Evolutionary conservation across 53 echinoderm and acorn worm species (phyloP).

Genomic region (Actinopyga echinites): DNA sequence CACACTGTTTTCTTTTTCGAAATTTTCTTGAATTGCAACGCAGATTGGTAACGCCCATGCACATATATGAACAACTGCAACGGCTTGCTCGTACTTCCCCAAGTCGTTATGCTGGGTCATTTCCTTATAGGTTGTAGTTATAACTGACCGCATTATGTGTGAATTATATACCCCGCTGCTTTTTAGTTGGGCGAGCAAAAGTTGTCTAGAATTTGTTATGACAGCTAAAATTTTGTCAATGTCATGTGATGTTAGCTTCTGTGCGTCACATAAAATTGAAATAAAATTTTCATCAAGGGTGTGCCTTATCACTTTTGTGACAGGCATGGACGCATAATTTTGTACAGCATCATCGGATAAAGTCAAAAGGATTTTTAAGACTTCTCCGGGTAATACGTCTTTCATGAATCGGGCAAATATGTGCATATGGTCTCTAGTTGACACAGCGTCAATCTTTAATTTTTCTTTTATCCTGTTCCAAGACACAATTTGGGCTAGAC

Average conservation of each 20-base stretch:
- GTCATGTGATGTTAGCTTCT: not conserved
- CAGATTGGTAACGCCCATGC: slow-evolving; percentile 17
- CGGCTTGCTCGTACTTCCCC: not conserved
- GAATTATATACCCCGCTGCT: not conserved
- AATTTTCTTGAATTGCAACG: not conserved
- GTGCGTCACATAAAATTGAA: not conserved
- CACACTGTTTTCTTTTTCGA: not conserved
- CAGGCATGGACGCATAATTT: too few species aligned
- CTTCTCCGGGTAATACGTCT: not conserved
- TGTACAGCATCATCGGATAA: too few species aligned
- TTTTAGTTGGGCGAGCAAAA: not conserved
- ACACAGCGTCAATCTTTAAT: slow-evolving; percentile 2
- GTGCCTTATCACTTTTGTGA: not conserved
- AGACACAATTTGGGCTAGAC: not conserved
- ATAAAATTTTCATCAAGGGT: not conserved
- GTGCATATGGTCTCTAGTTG: not conserved
- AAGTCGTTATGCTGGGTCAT: not conserved
- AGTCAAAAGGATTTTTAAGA: not conserved
- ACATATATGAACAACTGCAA: not conserved
- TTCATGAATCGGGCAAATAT: not conserved
- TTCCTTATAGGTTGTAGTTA: not conserved
- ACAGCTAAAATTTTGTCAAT: not conserved
- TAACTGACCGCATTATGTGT: not conserved
- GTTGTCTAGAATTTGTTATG: not conserved
- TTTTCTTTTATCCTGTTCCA: not conserved